These are phyloP conservation scores for Sarcophaga rosellei DNA, from an alignment of 2,888 invertebrate species.

Conservation along the genomic window DNA sequence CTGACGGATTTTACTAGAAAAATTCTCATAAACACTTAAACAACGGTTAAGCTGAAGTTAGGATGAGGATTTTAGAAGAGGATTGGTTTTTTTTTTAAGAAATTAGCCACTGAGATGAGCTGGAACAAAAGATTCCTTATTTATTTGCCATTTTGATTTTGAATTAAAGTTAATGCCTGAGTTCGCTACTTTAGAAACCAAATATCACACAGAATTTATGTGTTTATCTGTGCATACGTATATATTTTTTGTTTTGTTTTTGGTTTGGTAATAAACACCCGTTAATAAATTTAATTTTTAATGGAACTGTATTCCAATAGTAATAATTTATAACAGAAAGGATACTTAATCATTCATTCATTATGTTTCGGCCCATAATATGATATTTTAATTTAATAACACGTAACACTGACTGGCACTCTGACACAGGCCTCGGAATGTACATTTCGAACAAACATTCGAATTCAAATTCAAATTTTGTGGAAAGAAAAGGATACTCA, in stretches of 20 bases:
- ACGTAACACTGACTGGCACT: background rate
- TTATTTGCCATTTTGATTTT: too few relatives aligned
- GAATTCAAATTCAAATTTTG: background rate
- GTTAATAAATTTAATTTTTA: slow-evolving; percentile 50
- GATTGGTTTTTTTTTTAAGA: too few relatives aligned
- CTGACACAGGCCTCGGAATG: background rate
- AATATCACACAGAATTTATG: background rate
- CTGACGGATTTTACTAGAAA: too few relatives aligned
- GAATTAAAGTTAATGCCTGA: too few relatives aligned
- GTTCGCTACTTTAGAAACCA: too few relatives aligned
- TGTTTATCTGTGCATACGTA: background rate
- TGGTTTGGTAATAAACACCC: slow-evolving; percentile 26
- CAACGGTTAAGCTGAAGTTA: too few relatives aligned
- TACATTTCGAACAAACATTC: background rate
- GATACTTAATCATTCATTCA: slow-evolving; percentile 55
- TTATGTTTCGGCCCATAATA: background rate
- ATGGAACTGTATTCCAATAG: slow-evolving; percentile 35
- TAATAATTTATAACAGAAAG: slow-evolving; percentile 40
- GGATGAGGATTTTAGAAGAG: too few relatives aligned
- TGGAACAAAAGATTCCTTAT: too few relatives aligned
- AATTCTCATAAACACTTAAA: too few relatives aligned
- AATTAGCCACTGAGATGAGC: too few relatives aligned
- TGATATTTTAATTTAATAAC: slow-evolving; percentile 66
- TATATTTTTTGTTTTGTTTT: too few relatives aligned
- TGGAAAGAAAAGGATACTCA: background rate